These are phyloP conservation scores for Sprattus sprattus DNA, from an alignment of 2,113 vertebrate species.

Conservation along the genomic window DNA sequence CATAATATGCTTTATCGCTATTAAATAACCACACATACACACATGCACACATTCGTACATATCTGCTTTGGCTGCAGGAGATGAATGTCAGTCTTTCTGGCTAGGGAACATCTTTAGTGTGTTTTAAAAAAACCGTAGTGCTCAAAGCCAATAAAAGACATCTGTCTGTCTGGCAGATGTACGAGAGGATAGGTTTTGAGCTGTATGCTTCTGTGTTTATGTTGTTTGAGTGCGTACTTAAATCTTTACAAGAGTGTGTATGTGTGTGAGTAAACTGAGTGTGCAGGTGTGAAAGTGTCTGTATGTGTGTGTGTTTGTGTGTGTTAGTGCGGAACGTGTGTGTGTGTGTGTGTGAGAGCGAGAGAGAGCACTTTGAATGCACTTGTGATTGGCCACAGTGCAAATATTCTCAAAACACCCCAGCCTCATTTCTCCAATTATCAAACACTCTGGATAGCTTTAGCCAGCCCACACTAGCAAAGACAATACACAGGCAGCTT, in stretches of 20 bases:
- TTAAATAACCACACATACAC: not conserved
- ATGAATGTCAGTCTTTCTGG: not conserved
- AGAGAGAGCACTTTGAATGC: too few relatives aligned
- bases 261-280: not conserved
- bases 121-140: not conserved
- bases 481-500: too few relatives aligned
- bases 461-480: too few relatives aligned
- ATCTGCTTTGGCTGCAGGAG: not conserved
- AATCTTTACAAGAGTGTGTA: too few relatives aligned
- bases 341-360: too few relatives aligned
- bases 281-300: not conserved
- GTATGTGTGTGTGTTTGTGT: not conserved
- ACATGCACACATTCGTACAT: not conserved
- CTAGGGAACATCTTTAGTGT: not conserved
- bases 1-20: constrained; percentile 5
- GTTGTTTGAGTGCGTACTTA: not conserved
- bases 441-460: too few relatives aligned
- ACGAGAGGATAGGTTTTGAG: not conserved
- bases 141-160: not conserved
- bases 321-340: too few relatives aligned
- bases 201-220: not conserved
- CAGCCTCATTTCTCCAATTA: too few relatives aligned
- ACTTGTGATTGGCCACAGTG: too few relatives aligned
- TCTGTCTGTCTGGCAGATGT: not conserved
- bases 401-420: too few relatives aligned